Evolutionary conservation across 2,888 invertebrate genomes (phyloP), one percentile per base, ranked within the genome.

Genomic region (Drosophila nr. fundita): DNA sequence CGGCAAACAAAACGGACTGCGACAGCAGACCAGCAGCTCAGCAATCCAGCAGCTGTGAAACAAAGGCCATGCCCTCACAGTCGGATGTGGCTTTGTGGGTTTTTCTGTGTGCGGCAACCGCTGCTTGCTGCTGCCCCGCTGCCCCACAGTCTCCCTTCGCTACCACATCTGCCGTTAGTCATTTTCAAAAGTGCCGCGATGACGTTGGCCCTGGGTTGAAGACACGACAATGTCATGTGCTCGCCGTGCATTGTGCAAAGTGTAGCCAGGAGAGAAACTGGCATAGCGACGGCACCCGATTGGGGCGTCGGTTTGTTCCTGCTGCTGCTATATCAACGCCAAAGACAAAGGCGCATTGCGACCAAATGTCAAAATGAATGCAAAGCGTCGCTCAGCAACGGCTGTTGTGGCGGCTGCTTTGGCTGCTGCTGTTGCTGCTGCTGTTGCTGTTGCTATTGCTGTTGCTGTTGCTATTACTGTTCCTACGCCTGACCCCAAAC

Each of bases 31-130:
- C 50, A 50, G 50, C 29, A 57, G 57, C 27, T 29, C 30, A 57
- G 57, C 30, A 50, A 29, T n/a, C 50, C 79, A 68, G 66, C 83
- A 88, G 83, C 81, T 80, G 89, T 67, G 61, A 83, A 71, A 88
- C 87, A 87, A 88, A 85, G 75, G 84, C 63, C 74, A 73, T 49
- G 70, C 69, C 67, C 42, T 32, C 78, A 77, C 82, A 90, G 82
- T 72, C 87, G 87, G 90, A 90, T 89, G 90, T 87, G 88, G 87
- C 80, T 88, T 89, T 90, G 87, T 79, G 90, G 90, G 80, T 79
- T 80, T 82, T 64, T 82, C 68, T 78, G 75, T 84, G 73, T 84
- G 80, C 74, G 70, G 78, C 73, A 67, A 78, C 73, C 80, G 77
- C 81, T 75, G 71, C 58, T 68, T 24, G 30, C 55, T 38, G 58